A percentile compares a stretch with the other conserved stretches of the same genome.
phyloP scores from a whole-genome alignment of 2,888 invertebrate species.

The Papilio demoleus region DNA sequence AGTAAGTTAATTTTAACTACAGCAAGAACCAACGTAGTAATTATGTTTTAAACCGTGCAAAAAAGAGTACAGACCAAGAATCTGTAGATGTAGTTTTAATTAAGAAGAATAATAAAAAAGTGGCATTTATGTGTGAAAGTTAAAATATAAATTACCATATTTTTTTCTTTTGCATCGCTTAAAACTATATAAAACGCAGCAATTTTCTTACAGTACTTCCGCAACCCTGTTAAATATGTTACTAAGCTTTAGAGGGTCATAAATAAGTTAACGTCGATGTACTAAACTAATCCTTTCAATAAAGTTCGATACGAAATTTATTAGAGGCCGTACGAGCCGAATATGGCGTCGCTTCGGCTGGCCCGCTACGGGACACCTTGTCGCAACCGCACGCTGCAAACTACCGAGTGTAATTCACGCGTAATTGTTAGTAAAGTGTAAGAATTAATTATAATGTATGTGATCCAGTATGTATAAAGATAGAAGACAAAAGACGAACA shows the following conservation, averaged over 20 bases:
- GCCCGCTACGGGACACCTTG: conserved; percentile 16
- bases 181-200: neutral
- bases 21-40: no score
- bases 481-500: neutral
- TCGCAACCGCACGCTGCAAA: conserved; percentile 49
- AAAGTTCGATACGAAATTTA: conserved; percentile 34
- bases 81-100: no score
- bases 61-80: no score
- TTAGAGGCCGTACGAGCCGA: conserved; percentile 31
- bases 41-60: no score
- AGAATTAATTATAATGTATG: conserved; percentile 52
- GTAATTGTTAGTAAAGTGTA: conserved; percentile 57
- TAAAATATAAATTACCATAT: neutral
- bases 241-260: conserved; percentile 8
- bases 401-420: conserved; percentile 61
- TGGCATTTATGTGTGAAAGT: neutral
- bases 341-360: conserved; percentile 33
- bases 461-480: conserved; percentile 42
- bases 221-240: conserved; percentile 9
- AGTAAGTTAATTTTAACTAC: no score
- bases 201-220: neutral
- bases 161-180: neutral
- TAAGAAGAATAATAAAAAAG: no score
- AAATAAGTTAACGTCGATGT: conserved; percentile 37
- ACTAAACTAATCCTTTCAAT: conserved; percentile 34